Conservation (phyloP, 2,113 vertebrate genomes). For the Etheostoma cragini region DNA sequence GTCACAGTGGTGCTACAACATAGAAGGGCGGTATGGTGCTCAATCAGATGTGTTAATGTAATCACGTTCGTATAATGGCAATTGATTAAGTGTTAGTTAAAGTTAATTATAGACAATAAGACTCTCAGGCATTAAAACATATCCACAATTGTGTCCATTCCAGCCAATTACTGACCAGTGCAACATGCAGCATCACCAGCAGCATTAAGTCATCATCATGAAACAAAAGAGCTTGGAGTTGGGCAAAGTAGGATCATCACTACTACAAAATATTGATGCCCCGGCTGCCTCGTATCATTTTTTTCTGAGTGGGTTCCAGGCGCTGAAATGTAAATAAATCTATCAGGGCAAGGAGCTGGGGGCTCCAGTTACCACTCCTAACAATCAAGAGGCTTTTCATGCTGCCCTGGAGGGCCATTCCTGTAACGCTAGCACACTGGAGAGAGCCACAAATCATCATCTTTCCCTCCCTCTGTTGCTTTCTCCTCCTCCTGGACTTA, state of each 20-base stretch:
- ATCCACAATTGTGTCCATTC: slow-evolving; percentile 5
- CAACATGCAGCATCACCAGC: slow-evolving; percentile 27
- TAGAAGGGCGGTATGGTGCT: background rate
- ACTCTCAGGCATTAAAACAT: background rate
- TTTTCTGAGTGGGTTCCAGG: slow-evolving; percentile 71
- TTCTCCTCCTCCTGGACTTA: slow-evolving; percentile 21
- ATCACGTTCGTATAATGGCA: slow-evolving; percentile 50
- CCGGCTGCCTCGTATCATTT: slow-evolving; percentile 56
- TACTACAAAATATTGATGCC: slow-evolving; percentile 80
- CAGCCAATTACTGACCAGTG: slow-evolving; percentile 26
- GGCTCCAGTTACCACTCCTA: slow-evolving; percentile 84
- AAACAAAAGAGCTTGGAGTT: slow-evolving; percentile 46
- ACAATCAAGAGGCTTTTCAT: slow-evolving; percentile 86
- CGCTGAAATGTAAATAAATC: slow-evolving; percentile 88
- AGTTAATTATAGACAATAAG: slow-evolving; percentile 50
- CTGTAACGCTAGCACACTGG: slow-evolving; percentile 82
- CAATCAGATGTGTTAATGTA: slow-evolving; percentile 39
- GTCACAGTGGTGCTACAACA: slow-evolving; percentile 38
- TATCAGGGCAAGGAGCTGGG: slow-evolving; percentile 75
- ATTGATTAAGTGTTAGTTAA: slow-evolving; percentile 65
- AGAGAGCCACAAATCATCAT: slow-evolving; percentile 84
- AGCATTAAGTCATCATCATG: slow-evolving; percentile 68
- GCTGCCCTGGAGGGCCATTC: slow-evolving; percentile 85
- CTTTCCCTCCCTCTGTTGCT: slow-evolving; percentile 31
- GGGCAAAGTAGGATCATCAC: slow-evolving; percentile 56